Conservation (phyloP, 2,888 invertebrate species). For the Nowickia ferox region DNA sequence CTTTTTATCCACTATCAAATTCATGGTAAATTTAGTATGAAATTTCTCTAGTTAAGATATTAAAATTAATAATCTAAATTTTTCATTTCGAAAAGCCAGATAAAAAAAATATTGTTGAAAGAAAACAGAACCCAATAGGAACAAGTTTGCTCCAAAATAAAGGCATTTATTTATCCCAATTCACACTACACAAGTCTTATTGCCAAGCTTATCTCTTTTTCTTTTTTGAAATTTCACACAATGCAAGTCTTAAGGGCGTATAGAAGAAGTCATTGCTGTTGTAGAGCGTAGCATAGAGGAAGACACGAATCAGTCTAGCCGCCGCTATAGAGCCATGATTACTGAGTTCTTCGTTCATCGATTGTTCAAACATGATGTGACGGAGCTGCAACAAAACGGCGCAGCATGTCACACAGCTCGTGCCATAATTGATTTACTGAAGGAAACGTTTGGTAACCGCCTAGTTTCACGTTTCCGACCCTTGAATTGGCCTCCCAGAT, state of each 20-base stretch:
- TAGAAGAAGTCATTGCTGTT: too few species aligned
- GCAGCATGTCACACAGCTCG: neutral
- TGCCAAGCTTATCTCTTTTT: too few species aligned
- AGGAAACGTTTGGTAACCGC: neutral
- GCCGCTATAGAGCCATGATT: neutral
- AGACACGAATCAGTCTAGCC: too few species aligned
- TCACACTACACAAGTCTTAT: too few species aligned
- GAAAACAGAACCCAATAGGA: neutral
- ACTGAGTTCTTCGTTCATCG: neutral
- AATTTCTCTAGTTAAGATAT: slow-evolving; percentile 23
- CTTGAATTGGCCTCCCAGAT: neutral
- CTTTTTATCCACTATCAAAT: neutral
- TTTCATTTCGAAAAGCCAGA: neutral
- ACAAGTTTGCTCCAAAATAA: neutral
- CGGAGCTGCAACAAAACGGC: neutral
- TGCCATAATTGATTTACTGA: neutral
- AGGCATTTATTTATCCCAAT: too few species aligned
- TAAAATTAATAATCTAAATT: slow-evolving; percentile 27
- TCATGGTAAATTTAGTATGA: slow-evolving; percentile 19
- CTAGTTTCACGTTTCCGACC: neutral
- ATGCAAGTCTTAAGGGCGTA: too few species aligned
- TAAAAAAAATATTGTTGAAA: neutral
- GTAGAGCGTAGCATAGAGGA: too few species aligned
- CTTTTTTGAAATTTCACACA: too few species aligned
- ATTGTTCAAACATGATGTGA: neutral